Evolutionary conservation across 2,797 vertebrate species (phyloP), one percentile per base, ranked within the genome.

Genomic region (Cercopithecus petaurista): DNA sequence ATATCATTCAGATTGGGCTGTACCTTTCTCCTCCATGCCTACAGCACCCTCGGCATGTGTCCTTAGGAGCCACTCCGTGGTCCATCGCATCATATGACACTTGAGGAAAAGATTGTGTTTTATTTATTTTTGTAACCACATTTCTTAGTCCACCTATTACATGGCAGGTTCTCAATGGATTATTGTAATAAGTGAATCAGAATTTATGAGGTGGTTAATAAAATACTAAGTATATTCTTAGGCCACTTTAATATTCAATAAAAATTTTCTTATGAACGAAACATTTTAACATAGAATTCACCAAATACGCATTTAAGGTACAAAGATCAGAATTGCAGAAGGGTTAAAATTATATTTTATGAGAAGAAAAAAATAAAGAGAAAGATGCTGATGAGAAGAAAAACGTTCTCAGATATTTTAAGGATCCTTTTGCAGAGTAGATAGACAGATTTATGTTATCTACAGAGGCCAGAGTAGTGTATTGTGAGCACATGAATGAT

Each of bases 381-480:
- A 95, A 80, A 90, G 5, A 55, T 83, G 21, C 8, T 80, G 64
- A 50, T 90, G 39, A 85, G 15, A 67, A 94, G 33, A 87, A 93
- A 92, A 76, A 59, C 17, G 2, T 15, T 96, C 86, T 48, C 7
- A 91, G 79, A 43, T 87, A 91, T 84, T 85, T 93, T 81, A 57
- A 33, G 1, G 17, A 73, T 91, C 96, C 30, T 83, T 14, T 93
- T 48, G 41, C 2, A 81, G 33, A 79, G 10, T 33, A 77, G 33
- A 90, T 26, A 75, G 75, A 94, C 28, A 95, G 79, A 94, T 77
- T 94, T 81, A 43, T 83, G 9, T 21, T 89, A 15, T 73, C 57
- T 64, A 14, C 3, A 43, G 80, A 93, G 90, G 13, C 50, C 21
- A 84, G 76, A 59, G 4, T 28, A 14, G 3, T 24, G 1, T 13